Conservation (phyloP, 2,888 invertebrate species). For the Pristionchus entomophagus region DNA sequence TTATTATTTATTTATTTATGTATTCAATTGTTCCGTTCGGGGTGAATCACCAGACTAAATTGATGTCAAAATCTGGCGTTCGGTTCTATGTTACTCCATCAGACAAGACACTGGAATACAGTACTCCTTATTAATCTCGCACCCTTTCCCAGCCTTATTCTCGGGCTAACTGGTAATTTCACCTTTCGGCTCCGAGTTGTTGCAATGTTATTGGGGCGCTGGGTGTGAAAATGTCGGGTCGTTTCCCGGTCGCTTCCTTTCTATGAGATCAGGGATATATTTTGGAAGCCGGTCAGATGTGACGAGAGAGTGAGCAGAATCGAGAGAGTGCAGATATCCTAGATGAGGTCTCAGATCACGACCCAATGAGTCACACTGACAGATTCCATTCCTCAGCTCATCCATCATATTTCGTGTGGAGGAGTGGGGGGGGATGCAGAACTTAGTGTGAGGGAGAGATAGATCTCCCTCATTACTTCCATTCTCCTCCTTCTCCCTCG, state of each 20-base stretch:
- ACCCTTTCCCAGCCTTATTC: slow-evolving; percentile 27
- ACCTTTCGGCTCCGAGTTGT: not conserved
- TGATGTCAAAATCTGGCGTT: too few relatives aligned
- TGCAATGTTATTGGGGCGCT: not conserved
- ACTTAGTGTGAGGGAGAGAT: not conserved
- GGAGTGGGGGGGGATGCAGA: not conserved
- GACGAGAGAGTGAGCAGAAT: too few relatives aligned
- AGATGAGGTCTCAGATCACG: not conserved
- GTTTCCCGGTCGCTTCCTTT: too few relatives aligned
- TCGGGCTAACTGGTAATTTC: not conserved
- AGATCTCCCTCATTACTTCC: not conserved
- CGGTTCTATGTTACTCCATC: not conserved
- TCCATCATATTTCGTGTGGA: slow-evolving; percentile 31
- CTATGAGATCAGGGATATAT: too few relatives aligned
- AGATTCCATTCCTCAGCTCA: slow-evolving; percentile 39
- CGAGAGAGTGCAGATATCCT: too few relatives aligned
- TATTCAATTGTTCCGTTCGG: too few relatives aligned
- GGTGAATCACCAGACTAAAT: too few relatives aligned
- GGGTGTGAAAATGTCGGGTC: not conserved
- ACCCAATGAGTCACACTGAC: slow-evolving; percentile 51
- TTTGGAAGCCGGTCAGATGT: too few relatives aligned
- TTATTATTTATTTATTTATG: not conserved
- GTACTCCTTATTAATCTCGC: not conserved
- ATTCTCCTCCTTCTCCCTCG: not conserved
- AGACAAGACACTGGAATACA: not conserved